Percentiles rank a stretch among this genome's conserved stretches.
phyloP scores from a whole-genome alignment of 2,113 vertebrate species.

The Cyprinodon brontotheroides region DNA sequence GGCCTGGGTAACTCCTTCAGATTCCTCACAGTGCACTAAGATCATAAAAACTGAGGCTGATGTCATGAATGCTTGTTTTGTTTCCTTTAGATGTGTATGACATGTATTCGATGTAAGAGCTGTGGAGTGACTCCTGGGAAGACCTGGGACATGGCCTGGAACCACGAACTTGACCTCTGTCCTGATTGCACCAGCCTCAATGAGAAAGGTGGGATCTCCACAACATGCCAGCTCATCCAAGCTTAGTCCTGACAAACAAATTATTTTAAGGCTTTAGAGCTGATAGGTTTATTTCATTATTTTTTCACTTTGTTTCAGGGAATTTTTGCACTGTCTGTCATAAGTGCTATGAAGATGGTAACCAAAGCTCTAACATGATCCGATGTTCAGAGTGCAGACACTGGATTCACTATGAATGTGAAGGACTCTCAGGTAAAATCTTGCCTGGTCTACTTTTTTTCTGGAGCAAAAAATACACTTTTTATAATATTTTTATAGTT shows the following conservation, averaged over 20 bases:
- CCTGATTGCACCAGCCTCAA: slow-evolving; percentile 84
- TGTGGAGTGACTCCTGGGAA: slow-evolving; percentile 90
- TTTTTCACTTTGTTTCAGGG: slow-evolving; percentile 67
- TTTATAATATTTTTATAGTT: neutral
- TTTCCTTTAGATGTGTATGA: slow-evolving; percentile 84
- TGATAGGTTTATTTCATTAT: neutral
- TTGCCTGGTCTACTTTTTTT: neutral
- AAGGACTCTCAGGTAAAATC: slow-evolving; percentile 85
- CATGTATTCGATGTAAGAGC: slow-evolving; percentile 90
- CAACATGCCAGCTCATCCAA: neutral
- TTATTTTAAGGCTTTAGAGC: neutral
- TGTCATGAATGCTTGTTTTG: neutral
- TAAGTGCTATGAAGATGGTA: slow-evolving; percentile 85
- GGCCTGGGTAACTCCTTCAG: slow-evolving; percentile 83
- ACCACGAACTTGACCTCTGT: slow-evolving; percentile 86
- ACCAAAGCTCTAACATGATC: slow-evolving; percentile 85
- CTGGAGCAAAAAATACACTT: neutral
- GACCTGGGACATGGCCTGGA: slow-evolving; percentile 84
- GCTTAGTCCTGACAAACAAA: neutral
- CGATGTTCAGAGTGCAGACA: slow-evolving; percentile 86
- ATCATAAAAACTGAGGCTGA: neutral
- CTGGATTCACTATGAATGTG: slow-evolving; percentile 91
- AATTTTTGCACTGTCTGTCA: slow-evolving; percentile 88
- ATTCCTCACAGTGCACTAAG: neutral
- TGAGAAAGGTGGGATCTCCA: slow-evolving; percentile 79